Percentiles rank a stretch among this genome's conserved stretches.
Evolutionary conservation across 1,140 invertebrate species (phyloP).

Genomic region (Drosophila subobscura): DNA sequence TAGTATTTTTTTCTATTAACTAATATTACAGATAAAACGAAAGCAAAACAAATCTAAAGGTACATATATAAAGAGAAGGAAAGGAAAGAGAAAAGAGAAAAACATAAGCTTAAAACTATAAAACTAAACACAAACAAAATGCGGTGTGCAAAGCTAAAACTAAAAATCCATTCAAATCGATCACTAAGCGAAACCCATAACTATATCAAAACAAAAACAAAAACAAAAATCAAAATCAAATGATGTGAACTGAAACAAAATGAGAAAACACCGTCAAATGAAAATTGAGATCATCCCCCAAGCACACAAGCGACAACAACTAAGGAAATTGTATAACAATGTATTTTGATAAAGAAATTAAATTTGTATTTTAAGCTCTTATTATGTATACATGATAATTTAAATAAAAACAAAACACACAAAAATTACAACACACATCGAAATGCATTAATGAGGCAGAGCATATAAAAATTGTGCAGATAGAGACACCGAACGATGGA

Average conservation of each 20-base stretch:
- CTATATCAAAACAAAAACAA: slow-evolving; percentile 34
- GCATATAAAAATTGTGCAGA: too few relatives aligned
- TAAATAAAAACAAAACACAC: slow-evolving; percentile 61
- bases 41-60: slow-evolving; percentile 12
- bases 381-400: slow-evolving; percentile 77
- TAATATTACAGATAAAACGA: slow-evolving; percentile 59
- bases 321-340: slow-evolving; percentile 81
- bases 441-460: not conserved
- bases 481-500: too few relatives aligned
- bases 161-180: slow-evolving; percentile 57
- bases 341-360: slow-evolving; percentile 80
- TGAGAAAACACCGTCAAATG: slow-evolving; percentile 31
- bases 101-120: slow-evolving; percentile 33
- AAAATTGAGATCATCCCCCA: slow-evolving; percentile 28
- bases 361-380: slow-evolving; percentile 78
- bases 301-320: slow-evolving; percentile 49
- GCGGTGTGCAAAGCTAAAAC: slow-evolving; percentile 59
- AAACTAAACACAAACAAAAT: slow-evolving; percentile 28
- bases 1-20: slow-evolving; percentile 77
- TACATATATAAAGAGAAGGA: not conserved
- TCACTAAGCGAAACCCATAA: slow-evolving; percentile 43
- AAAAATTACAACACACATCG: slow-evolving; percentile 9
- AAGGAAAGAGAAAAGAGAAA: slow-evolving; percentile 40
- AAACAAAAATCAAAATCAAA: slow-evolving; percentile 11
- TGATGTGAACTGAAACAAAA: slow-evolving; percentile 17